Percentiles rank a stretch among this genome's conserved stretches.
phyloP scores from a whole-genome alignment of 1,140 invertebrate species.

The Vanessa atalanta region DNA sequence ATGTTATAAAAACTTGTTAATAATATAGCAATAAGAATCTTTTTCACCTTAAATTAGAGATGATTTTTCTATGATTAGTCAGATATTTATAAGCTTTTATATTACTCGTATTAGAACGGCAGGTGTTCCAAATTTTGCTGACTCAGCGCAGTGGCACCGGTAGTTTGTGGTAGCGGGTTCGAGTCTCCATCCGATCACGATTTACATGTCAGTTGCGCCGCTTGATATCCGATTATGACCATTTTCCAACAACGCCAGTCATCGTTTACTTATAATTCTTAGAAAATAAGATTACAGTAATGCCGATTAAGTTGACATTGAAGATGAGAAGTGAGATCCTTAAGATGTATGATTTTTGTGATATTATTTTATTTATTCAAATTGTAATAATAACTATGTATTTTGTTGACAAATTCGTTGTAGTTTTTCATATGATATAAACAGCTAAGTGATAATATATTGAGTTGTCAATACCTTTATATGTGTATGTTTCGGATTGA shows the following conservation, averaged over 20 bases:
- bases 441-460: no score
- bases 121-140: constrained; percentile 71
- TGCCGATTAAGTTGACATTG: constrained; percentile 40
- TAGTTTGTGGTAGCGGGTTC: constrained; percentile 76
- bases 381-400: no score
- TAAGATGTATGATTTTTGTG: neutral
- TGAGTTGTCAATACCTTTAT: no score
- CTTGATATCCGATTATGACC: constrained; percentile 73
- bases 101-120: constrained; percentile 40
- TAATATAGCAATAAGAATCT: neutral
- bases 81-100: constrained; percentile 18
- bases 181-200: constrained; percentile 72
- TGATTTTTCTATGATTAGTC: constrained; percentile 8
- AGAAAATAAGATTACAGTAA: constrained; percentile 67
- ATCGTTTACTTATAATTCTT: constrained; percentile 57
- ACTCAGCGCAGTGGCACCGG: constrained; percentile 75
- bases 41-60: neutral
- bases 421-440: no score
- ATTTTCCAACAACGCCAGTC: constrained; percentile 56
- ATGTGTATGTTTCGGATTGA: no score
- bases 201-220: constrained; percentile 78
- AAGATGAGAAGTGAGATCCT: constrained; percentile 14
- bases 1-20: neutral
- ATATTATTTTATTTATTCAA: neutral
- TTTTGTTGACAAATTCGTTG: no score